Evolutionary conservation across 2,113 vertebrate genomes (phyloP), one percentile per base, ranked within the genome.

Genomic region (Cyphomyrus plagiostoma): DNA sequence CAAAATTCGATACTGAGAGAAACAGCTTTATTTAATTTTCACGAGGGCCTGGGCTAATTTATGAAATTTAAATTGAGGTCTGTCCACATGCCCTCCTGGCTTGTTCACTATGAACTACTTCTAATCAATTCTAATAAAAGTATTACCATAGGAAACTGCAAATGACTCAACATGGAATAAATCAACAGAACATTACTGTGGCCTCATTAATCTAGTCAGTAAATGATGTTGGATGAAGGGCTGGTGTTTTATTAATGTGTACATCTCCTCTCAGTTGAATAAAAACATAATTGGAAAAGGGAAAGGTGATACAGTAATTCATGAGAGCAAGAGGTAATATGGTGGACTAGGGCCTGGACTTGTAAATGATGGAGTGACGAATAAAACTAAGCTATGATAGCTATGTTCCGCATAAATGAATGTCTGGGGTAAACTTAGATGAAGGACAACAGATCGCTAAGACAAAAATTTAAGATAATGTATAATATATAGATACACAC

Each of bases 11-110:
- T 11, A 80, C 58, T 84, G 21, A 74, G 70, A 84, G 52, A 45
- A 94, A 92, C 91, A 91, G 89, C 45, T 94, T 94, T 90, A 48
- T 90, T 90, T 90, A 90, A 90, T 92, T 92, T 93, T 90, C 87
- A 92, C 90, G 2, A 82, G 92, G 91, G 80, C 89, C 48, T 80
- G 88, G 62, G 91, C 89, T 93, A 92, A 90, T 91, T 88, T 87
- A 89, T 91, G 90, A 91, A 89, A 91, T 85, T 70, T 74, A 88
- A 90, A 23, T 26, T 89, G 90, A 89, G 70, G 52, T 56, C 89
- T 89, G 11, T 70, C 53, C 91, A 90, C 86, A 88, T 91, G 66
- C 70, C 48, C 50, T 80, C 49, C 88, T 48, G n/a, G 17, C 66
- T 74, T 46, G n/a, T 80, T 62, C 62, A 80, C 88, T 35, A 21